These are phyloP conservation scores for Pachycephala philippinensis DNA, from an alignment of 2,113 vertebrate species.

Conservation along the genomic window DNA sequence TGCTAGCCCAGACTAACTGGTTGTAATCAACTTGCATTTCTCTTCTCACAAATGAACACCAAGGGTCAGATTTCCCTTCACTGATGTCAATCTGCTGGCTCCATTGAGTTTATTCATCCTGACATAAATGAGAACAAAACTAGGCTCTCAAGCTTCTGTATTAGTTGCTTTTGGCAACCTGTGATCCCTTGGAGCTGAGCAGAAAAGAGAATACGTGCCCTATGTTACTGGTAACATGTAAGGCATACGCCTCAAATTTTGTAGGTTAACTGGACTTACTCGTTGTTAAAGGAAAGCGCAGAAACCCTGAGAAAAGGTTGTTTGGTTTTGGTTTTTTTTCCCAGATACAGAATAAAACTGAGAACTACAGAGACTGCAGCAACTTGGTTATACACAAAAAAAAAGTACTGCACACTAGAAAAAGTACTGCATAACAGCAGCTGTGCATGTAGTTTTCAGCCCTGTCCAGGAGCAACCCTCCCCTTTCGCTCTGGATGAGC, in stretches of 20 bases:
- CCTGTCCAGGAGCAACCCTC: neutral
- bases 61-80: neutral
- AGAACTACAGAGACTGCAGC: neutral
- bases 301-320: neutral
- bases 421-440: neutral
- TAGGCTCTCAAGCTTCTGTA: neutral
- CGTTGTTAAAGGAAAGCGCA: neutral
- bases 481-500: neutral
- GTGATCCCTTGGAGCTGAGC: neutral
- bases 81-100: neutral
- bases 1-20: neutral
- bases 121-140: neutral
- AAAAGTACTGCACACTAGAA: neutral
- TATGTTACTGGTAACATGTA: neutral
- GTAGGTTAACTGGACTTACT: neutral
- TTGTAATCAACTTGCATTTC: neutral
- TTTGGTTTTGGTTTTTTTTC: too few relatives aligned
- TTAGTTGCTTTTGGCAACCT: neutral
- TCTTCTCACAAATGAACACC: neutral
- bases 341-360: neutral
- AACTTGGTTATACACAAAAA: neutral
- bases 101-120: neutral
- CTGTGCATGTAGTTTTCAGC: neutral
- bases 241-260: neutral
- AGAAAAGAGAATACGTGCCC: neutral